Conservation (phyloP, 2,113 vertebrate genomes). For the Colistium nudipinnis region DNA sequence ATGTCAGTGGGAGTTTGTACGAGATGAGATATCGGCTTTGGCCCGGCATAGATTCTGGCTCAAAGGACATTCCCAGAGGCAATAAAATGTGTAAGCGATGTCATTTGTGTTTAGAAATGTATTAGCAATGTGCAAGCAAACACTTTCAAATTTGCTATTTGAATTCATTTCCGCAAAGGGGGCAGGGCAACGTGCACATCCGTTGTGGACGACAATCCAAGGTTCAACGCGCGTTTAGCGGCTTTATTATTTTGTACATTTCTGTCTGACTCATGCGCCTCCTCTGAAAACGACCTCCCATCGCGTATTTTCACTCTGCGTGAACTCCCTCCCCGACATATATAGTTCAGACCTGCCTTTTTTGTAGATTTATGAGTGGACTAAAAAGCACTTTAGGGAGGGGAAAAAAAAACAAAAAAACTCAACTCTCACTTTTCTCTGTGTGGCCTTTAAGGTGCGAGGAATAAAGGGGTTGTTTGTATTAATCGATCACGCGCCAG, state of each 20-base stretch:
- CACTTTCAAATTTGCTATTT: constrained; percentile 26
- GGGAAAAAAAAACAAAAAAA: not conserved
- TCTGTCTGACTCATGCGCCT: not conserved
- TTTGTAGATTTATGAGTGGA: constrained; percentile 61
- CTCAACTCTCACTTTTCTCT: constrained; percentile 50
- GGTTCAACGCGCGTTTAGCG: constrained; percentile 14
- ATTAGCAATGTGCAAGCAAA: constrained; percentile 47
- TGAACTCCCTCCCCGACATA: constrained; percentile 35
- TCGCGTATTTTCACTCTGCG: constrained; percentile 10
- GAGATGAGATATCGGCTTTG: constrained; percentile 76
- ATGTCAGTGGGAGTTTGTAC: constrained; percentile 74
- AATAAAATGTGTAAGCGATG: constrained; percentile 56
- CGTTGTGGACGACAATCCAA: constrained; percentile 22
- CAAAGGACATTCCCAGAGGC: constrained; percentile 54
- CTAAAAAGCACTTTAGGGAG: constrained; percentile 63
- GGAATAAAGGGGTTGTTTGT: constrained; percentile 72
- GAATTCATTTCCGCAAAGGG: too few species aligned
- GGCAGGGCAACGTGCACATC: too few species aligned
- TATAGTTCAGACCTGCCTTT: constrained; percentile 43
- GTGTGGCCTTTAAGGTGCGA: constrained; percentile 72
- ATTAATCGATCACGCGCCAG: constrained; percentile 71
- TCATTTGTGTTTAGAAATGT: constrained; percentile 54
- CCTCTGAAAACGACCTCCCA: constrained; percentile 8
- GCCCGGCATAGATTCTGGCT: constrained; percentile 53
- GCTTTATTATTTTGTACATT: constrained; percentile 11